Percentiles rank a stretch among this genome's conserved stretches.
Evolutionary conservation across 2,888 invertebrate species (phyloP).

Genomic region (Sminthurides aquaticus): DNA sequence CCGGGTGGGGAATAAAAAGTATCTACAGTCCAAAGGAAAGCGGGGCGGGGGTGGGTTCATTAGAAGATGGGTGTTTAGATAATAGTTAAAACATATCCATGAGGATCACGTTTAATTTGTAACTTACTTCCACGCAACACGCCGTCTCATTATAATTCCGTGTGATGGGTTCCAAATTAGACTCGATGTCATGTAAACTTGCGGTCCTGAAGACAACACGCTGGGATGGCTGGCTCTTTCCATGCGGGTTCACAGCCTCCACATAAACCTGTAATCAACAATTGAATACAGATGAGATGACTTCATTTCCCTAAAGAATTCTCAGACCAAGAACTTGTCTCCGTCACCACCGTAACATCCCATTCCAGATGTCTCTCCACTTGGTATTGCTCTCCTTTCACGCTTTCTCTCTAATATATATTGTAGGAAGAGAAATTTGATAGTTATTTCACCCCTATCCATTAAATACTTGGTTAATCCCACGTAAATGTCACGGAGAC

Average conservation of each 20-base stretch:
- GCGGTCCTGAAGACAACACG: constrained; percentile 69
- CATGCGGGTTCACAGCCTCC: constrained; percentile 70
- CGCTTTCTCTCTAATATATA: constrained; percentile 60
- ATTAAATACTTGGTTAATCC: not conserved
- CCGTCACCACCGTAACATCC: no score
- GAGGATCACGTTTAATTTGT: not conserved
- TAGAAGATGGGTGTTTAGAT: no score
- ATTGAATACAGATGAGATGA: constrained; percentile 1
- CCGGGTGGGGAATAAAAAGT: no score
- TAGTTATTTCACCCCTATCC: not conserved
- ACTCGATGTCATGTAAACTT: constrained; percentile 55
- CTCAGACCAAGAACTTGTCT: no score
- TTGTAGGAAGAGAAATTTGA: not conserved
- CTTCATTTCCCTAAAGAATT: not conserved
- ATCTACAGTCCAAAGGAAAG: no score
- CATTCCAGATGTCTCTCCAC: no score
- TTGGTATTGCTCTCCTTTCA: no score
- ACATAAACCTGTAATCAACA: constrained; percentile 51
- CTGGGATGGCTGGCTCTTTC: constrained; percentile 66
- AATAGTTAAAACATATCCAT: no score
- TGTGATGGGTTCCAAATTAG: constrained; percentile 50
- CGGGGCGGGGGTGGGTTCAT: no score
- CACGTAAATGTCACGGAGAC: not conserved
- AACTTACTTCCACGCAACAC: constrained; percentile 60
- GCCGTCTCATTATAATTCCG: constrained; percentile 65